A percentile compares a stretch with the other conserved stretches of the same genome.
Conservation (phyloP, 2,113 vertebrate species). For the Rhinichthys klamathensis region DNA sequence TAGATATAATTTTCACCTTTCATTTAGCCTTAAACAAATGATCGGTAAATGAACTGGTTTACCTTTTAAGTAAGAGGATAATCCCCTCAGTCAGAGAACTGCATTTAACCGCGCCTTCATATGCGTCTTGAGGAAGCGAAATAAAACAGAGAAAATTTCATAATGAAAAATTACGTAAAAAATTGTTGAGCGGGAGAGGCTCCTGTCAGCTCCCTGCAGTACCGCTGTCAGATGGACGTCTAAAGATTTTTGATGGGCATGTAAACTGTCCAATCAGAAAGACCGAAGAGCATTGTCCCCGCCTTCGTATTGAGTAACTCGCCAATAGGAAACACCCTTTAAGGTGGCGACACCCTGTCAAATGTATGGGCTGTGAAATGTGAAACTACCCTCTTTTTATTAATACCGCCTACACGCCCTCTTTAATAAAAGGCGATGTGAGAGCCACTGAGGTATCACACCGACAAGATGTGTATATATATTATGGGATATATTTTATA, state of each 20-base stretch:
- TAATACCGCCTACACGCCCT: constrained; percentile 4
- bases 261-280: constrained; percentile 64
- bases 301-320: neutral
- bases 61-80: constrained; percentile 38
- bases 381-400: constrained; percentile 30
- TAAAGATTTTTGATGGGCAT: constrained; percentile 40
- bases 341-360: constrained; percentile 12
- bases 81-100: constrained; percentile 13
- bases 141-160: constrained; percentile 52
- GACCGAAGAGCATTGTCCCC: neutral
- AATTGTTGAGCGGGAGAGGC: constrained; percentile 59
- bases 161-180: constrained; percentile 58
- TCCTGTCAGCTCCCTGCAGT: constrained; percentile 62
- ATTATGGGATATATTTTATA: neutral
- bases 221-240: constrained; percentile 56
- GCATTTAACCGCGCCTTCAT: constrained; percentile 22
- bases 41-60: neutral
- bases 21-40: neutral
- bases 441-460: neutral
- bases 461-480: neutral
- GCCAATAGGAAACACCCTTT: constrained; percentile 60
- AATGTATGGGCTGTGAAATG: constrained; percentile 1
- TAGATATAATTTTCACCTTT: neutral
- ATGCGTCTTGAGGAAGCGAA: neutral
- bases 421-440: constrained; percentile 9